phyloP scores from a whole-genome alignment of 2,888 invertebrate species.

The Saturnia japonica region DNA sequence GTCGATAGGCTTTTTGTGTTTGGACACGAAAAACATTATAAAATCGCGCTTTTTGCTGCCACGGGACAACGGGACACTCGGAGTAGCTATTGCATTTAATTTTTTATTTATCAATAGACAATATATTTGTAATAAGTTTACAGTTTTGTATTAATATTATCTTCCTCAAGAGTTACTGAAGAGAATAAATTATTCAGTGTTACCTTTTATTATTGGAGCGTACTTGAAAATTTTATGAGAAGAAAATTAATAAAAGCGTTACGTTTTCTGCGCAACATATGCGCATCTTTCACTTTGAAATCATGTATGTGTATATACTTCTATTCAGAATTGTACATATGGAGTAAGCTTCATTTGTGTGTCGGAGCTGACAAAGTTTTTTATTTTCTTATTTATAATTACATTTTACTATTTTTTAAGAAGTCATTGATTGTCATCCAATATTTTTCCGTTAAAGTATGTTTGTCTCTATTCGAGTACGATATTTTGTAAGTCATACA shows the following conservation, averaged over 20 bases:
- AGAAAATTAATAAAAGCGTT: no score
- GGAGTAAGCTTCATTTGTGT: no score
- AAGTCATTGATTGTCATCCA: background rate
- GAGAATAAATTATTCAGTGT: background rate
- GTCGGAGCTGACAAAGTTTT: no score
- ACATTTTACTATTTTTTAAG: background rate
- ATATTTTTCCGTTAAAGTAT: background rate
- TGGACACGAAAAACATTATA: constrained; percentile 56
- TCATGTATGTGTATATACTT: no score
- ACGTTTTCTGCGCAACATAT: no score
- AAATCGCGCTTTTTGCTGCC: constrained; percentile 52
- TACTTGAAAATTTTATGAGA: no score
- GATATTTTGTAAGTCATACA: background rate
- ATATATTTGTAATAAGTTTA: background rate
- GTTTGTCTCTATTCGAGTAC: background rate
- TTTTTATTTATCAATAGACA: constrained; percentile 12
- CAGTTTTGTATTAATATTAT: background rate
- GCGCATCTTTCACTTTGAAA: no score
- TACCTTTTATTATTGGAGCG: no score
- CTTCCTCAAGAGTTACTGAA: background rate
- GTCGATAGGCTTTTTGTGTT: constrained; percentile 52
- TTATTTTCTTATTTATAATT: no score
- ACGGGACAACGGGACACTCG: constrained; percentile 26
- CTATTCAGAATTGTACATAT: no score
- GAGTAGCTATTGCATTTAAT: constrained; percentile 30